Evolutionary conservation across 2,797 vertebrate species (phyloP).

Genomic region (Hephaestus fuliginosus): DNA sequence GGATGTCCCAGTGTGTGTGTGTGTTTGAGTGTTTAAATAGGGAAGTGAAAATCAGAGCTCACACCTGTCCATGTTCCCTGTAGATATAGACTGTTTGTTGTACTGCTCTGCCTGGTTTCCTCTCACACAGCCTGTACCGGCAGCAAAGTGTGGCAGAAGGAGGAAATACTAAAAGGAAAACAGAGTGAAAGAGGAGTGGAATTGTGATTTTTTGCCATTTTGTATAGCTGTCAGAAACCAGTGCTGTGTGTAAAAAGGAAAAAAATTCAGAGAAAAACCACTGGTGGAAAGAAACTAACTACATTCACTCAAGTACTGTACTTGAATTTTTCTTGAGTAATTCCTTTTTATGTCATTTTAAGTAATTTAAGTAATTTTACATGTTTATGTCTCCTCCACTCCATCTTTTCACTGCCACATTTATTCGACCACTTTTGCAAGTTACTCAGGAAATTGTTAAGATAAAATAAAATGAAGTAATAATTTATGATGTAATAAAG

Average conservation of each 20-base stretch:
- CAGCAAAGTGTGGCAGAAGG: constrained; percentile 38
- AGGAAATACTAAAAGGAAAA: neutral
- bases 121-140: constrained; percentile 42
- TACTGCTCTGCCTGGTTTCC: constrained; percentile 50
- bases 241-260: neutral
- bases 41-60: constrained; percentile 56
- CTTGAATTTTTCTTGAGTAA: neutral
- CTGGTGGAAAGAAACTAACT: too few relatives aligned
- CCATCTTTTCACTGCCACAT: too few relatives aligned
- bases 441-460: too few relatives aligned
- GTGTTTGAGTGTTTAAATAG: constrained; percentile 37
- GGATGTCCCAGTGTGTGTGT: neutral
- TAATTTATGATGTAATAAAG: too few relatives aligned
- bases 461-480: too few relatives aligned
- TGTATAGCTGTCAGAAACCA: neutral
- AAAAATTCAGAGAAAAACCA: neutral
- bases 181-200: neutral
- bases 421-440: too few relatives aligned
- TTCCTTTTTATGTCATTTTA: too few relatives aligned
- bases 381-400: too few relatives aligned
- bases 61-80: constrained; percentile 52
- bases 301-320: too few relatives aligned
- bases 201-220: neutral
- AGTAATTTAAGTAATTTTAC: too few relatives aligned
- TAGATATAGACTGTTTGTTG: constrained; percentile 51